A percentile compares a stretch with the other conserved stretches of the same genome.
phyloP scores from a whole-genome alignment of 2,888 invertebrate genomes.

The Folsomia candida region DNA sequence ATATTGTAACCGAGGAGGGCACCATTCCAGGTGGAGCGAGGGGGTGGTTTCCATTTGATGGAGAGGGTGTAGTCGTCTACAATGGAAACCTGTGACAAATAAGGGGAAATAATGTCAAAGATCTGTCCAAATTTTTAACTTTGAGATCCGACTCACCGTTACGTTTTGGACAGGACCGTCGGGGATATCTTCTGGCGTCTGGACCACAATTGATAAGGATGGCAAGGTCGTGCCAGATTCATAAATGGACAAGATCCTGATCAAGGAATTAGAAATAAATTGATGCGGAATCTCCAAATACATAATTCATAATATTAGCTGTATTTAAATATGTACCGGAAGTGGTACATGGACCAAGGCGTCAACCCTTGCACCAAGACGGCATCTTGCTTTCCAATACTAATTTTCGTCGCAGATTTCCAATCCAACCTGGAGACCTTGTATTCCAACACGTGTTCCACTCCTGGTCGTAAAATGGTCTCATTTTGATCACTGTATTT shows the following conservation, averaged over 20 bases:
- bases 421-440: background rate
- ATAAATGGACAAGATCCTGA: slow-evolving; percentile 23
- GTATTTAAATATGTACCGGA: slow-evolving; percentile 16
- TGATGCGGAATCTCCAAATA: background rate
- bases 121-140: background rate
- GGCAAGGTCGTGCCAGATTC: slow-evolving; percentile 25
- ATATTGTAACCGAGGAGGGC: slow-evolving; percentile 37
- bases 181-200: slow-evolving; percentile 34
- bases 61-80: slow-evolving; percentile 22
- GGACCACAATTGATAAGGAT: slow-evolving; percentile 25
- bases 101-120: background rate
- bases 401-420: background rate
- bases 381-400: no score
- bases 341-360: slow-evolving; percentile 37
- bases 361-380: slow-evolving; percentile 10
- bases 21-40: slow-evolving; percentile 36
- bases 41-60: slow-evolving; percentile 39
- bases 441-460: background rate
- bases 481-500: background rate
- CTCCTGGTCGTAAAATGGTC: background rate
- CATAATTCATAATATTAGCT: background rate
- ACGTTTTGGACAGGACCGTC: slow-evolving; percentile 26
- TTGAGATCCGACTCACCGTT: slow-evolving; percentile 23
- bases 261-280: no score
- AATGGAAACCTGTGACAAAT: slow-evolving; percentile 18